Conservation (phyloP, 2,888 invertebrate genomes). For the Meganola albula region DNA sequence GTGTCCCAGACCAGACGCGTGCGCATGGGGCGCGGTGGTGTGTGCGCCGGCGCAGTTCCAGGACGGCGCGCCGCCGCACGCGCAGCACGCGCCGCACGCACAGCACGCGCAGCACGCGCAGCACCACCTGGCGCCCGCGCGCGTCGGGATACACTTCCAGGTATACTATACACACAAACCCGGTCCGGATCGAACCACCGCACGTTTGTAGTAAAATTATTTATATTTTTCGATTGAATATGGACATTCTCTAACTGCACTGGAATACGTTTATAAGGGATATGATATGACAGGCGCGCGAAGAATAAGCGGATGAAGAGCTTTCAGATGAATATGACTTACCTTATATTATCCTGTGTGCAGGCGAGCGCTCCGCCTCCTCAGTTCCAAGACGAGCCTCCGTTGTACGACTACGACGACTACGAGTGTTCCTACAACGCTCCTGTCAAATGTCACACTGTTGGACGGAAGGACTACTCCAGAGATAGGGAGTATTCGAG, state of each 20-base stretch:
- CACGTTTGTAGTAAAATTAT: no score
- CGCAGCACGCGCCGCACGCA: slow-evolving; percentile 31
- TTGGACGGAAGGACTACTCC: slow-evolving; percentile 51
- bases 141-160: slow-evolving; percentile 71
- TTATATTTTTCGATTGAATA: no score
- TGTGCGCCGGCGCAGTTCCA: slow-evolving; percentile 74
- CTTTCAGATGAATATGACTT: no score
- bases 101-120: slow-evolving; percentile 22
- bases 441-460: slow-evolving; percentile 52
- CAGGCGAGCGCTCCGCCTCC: slow-evolving; percentile 73
- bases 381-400: slow-evolving; percentile 70
- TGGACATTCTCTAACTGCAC: no score
- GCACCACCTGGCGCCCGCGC: slow-evolving; percentile 32
- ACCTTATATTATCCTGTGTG: no score
- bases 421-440: slow-evolving; percentile 61
- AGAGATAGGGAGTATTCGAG: slow-evolving; percentile 51
- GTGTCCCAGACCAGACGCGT: no score
- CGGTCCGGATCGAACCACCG: no score
- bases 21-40: slow-evolving; percentile 58
- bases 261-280: no score
- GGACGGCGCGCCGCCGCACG: slow-evolving; percentile 63
- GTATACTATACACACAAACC: no score
- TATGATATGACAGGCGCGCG: no score
- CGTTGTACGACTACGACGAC: slow-evolving; percentile 59
- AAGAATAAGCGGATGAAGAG: no score